phyloP scores from a whole-genome alignment of 2,113 vertebrate species.

The Nipponia nippon region DNA sequence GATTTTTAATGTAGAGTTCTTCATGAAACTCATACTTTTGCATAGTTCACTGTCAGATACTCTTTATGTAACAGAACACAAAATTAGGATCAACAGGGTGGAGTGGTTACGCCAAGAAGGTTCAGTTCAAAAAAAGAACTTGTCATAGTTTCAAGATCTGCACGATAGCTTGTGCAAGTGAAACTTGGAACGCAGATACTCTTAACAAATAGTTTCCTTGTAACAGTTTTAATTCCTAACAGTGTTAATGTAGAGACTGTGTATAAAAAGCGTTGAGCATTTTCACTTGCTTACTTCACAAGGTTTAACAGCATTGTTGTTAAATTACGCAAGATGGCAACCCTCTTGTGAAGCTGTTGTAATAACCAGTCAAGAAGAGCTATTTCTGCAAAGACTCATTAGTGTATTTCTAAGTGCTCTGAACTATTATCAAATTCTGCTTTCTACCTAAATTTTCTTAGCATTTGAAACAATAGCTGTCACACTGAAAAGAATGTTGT shows the following conservation, averaged over 20 bases:
- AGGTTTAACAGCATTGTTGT: background rate
- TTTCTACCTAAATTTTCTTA: background rate
- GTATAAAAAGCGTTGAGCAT: background rate
- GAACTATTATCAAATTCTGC: background rate
- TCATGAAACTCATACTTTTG: background rate
- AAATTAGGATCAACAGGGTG: background rate
- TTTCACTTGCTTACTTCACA: constrained; percentile 19
- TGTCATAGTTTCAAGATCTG: background rate
- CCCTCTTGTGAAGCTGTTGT: background rate
- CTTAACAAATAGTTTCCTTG: background rate
- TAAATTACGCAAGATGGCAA: constrained; percentile 30
- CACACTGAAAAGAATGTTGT: background rate
- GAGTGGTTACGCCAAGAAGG: background rate
- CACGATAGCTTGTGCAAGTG: background rate
- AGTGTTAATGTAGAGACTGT: background rate
- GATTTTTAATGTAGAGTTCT: background rate
- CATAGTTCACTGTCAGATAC: background rate
- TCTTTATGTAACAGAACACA: background rate
- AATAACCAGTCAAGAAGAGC: constrained; percentile 15
- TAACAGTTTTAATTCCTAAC: background rate
- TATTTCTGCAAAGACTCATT: constrained; percentile 5
- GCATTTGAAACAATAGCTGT: background rate
- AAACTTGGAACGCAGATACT: background rate
- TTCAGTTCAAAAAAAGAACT: background rate
- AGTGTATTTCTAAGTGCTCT: background rate